Base-by-base conservation (phyloP, 1,140 invertebrate genomes). In the Triops cancriformis region DNA sequence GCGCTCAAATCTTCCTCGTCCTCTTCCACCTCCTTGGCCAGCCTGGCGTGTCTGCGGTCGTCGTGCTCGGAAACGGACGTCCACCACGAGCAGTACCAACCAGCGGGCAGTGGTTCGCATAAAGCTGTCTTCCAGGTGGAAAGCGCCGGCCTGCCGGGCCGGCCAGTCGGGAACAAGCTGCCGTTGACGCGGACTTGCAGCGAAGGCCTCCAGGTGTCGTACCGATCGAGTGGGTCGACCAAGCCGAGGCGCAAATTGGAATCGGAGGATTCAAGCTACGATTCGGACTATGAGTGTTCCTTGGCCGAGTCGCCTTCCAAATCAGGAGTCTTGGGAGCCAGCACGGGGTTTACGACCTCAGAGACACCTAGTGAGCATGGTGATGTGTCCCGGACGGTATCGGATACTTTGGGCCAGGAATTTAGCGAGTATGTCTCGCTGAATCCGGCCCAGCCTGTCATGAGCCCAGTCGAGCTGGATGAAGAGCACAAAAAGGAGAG, bases 241-340 rank as follows among this genome's bases (percentile, higher is more conserved):
- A 79, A 43, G 64, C 64, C 73, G 12, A 73, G 81, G 23, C 37
- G 80, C 6, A 83, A 82, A 72, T 80, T 84, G 80, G 85, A 83
- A 87, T 89, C 81, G 18, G 93, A 94, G 82, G 93, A 94, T 84
- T 94, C 92, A 27, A 93, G 92, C 80, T 94, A 95, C 84, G 93
- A 94, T 84, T 94, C 92, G 6, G 93, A 94, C 84, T 93, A 89
- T 82, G 93, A 94, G 74, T 87, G 85, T 18, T 90, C 91, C 73
- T 90, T 91, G 43, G 84, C 85, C n/a, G 51, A 64, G 23, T 72
- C 80, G 11, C 73, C 77, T 51, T 78, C 42, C 64, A 64, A 64
- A 23, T 26, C 27, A 1, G 74, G 12, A n/a, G 43, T 73, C 7
- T 12, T 37, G 74, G 80, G 83, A 10, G 80, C 81, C n/a, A 80